Conservation (phyloP, 2,797 vertebrate species). For the Odontamblyopus rebecca region DNA sequence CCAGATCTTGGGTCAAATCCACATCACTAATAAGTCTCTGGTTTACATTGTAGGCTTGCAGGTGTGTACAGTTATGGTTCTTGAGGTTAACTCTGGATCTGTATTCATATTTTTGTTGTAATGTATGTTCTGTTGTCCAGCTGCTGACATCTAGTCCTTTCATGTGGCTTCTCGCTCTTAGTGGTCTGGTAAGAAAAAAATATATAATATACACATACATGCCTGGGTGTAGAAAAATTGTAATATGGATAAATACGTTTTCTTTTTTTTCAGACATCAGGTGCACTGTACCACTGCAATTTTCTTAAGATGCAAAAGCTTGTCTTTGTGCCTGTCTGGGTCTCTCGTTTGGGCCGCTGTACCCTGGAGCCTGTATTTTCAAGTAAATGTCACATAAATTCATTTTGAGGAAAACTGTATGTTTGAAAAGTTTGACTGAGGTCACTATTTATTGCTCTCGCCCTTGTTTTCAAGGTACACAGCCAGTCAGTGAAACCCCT, state of each 20-base stretch:
- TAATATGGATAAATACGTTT: background rate
- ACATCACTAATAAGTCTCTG: constrained; percentile 96
- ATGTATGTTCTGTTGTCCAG: constrained; percentile 69
- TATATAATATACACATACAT: background rate
- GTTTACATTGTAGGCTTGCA: constrained; percentile 85
- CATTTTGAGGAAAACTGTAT: background rate
- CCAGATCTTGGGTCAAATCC: constrained; percentile 87
- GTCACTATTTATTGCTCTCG: background rate
- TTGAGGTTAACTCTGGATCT: background rate
- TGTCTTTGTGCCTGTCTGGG: constrained; percentile 82
- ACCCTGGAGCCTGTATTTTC: constrained; percentile 89
- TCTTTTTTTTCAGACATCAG: constrained; percentile 82
- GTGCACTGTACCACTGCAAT: constrained; percentile 83
- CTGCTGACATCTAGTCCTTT: constrained; percentile 92
- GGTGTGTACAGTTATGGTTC: constrained; percentile 38
- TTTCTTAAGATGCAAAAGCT: constrained; percentile 81
- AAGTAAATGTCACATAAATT: constrained; percentile 51
- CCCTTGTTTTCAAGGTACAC: constrained; percentile 68
- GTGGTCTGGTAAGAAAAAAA: constrained; percentile 88
- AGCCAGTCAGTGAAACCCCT: constrained; percentile 82
- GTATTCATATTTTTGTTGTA: background rate
- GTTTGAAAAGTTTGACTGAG: background rate
- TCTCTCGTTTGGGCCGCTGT: constrained; percentile 80
- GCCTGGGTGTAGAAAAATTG: background rate
- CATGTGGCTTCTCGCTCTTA: constrained; percentile 93